Evolutionary conservation across 92 coral and sea anemone genomes (phyloP), one percentile per base, ranked within the genome.

Genomic region (Epizoanthus ramosus): DNA sequence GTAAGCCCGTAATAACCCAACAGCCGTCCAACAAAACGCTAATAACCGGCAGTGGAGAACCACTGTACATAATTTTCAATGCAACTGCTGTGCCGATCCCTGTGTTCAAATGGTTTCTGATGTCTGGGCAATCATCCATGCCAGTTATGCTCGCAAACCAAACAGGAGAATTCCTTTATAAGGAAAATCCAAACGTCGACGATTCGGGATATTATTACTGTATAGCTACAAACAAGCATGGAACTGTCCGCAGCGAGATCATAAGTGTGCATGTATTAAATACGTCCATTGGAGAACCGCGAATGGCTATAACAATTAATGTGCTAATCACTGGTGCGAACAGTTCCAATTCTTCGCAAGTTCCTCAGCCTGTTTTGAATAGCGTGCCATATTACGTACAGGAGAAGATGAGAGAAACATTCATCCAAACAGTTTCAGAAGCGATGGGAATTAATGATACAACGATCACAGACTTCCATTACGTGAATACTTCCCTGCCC

Each of bases 1-100:
- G 80, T 63, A 83, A 83, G 60, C 93, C 93, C 35, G 57, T 9
- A 25, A 90, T 90, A 22, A 90, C 88, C 9, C 69, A 63, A 5
- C 90, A 90, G 21, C 92, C 92, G 67, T 61, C 67, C 2, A 61
- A 61, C 67, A 61, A 6, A 23, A 22, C 67, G 15, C 25, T 61
- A 0, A 19, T 61, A 24, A 19, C 21, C 8, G 67, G 67, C 12
- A 61, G 31, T 61, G 67, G 67, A 6, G 67, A 61, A 28, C 67
- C 67, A 19, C 67, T 61, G 8, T 61, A 61, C 67, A 58, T 80
- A n/a, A 4, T 25, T 5, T 86, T 85, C 72, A 80, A 80, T 73
- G 57, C 80, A 52, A 63, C 65, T 0, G 89, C 85, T 5, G 3
- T 28, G 18, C 89, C 89, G 6, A 58, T 31, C 13, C 89, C 89